Conservation (phyloP, 2,113 vertebrate species). For the Lucifuga dentata region DNA sequence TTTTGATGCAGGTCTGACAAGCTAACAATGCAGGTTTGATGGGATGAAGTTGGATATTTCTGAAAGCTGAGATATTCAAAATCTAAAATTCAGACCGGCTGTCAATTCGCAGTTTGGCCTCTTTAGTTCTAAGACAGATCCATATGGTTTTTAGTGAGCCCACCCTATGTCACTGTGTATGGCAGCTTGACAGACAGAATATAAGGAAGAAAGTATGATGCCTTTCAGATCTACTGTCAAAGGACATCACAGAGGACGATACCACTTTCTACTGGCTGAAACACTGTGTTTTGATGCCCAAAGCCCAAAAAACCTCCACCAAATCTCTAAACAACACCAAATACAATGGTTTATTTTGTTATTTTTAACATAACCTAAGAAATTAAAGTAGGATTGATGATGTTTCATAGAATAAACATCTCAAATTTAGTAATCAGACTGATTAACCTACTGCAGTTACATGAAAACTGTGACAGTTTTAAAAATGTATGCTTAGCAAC, state of each 20-base stretch:
- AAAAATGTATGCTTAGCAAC: background rate
- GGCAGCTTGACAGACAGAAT: constrained; percentile 55
- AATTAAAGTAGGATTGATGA: background rate
- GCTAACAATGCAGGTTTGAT: constrained; percentile 48
- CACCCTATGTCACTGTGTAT: constrained; percentile 31
- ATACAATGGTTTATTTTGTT: background rate
- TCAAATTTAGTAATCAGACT: background rate
- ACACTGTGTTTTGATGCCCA: constrained; percentile 4
- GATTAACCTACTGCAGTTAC: background rate
- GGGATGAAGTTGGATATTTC: constrained; percentile 7
- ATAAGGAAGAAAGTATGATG: constrained; percentile 40
- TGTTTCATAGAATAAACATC: background rate
- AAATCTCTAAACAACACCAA: background rate
- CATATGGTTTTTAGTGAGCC: constrained; percentile 7
- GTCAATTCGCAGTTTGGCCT: constrained; percentile 46
- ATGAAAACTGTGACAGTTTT: background rate
- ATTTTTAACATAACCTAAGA: no score
- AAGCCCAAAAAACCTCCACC: background rate
- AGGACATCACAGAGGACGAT: constrained; percentile 42
- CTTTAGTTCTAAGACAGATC: constrained; percentile 31
- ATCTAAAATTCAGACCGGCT: constrained; percentile 65
- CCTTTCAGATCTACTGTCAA: constrained; percentile 66
- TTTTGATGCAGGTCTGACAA: constrained; percentile 47
- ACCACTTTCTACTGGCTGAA: constrained; percentile 31
- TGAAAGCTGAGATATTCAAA: constrained; percentile 54